Evolutionary conservation across 2,888 invertebrate genomes (phyloP), one percentile per base, ranked within the genome.

Genomic region (Megaustenia siamemsis): DNA sequence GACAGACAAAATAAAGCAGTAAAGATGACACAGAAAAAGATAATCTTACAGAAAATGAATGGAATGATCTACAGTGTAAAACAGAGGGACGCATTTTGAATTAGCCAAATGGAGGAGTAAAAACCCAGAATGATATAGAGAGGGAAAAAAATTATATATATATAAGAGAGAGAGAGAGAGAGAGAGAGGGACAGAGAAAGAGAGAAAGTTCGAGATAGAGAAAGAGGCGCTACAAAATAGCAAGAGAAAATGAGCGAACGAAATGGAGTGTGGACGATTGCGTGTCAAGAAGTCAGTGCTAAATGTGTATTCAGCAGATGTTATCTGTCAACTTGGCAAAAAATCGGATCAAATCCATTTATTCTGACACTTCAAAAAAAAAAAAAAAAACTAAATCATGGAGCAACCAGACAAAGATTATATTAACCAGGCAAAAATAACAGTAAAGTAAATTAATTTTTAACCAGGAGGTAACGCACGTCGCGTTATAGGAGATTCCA

Each of bases 391-490:
- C n/a, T 45, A 40, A 71, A n/a, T n/a, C 8, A 1, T 24, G 43
- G 10, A 40, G 43, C 4, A 71, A 43, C 43, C 12, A 40, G 71
- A 71, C 45, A 40, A n/a, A 10, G n/a, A 43, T 71, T 6, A 12
- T n/a, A 71, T 43, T 71, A 69, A 38, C 24, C 18, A 43, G n/a
- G 45, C 43, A 71, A 71, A 43, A 24, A 2, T 8, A 45, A 71
- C 10, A n/a, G 10, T 10, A 6, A 43, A 71, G 45, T 71, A 71
- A 71, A 71, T 71, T 71, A 71, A 40, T n/a, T 71, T n/a, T n/a
- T 8, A 43, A 71, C n/a, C 12, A 45, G 56, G 12, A n/a, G 12
- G 63, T 32, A 32, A 28, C 32, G 28, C 4, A 5, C 15, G 5
- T 3, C 5, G n/a, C n/a, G 1, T 3, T 1, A 32, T 32, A 32